Percentiles rank a stretch among this genome's conserved stretches.
phyloP scores from a whole-genome alignment of 2,113 vertebrate genomes.

The Sorex araneus region DNA sequence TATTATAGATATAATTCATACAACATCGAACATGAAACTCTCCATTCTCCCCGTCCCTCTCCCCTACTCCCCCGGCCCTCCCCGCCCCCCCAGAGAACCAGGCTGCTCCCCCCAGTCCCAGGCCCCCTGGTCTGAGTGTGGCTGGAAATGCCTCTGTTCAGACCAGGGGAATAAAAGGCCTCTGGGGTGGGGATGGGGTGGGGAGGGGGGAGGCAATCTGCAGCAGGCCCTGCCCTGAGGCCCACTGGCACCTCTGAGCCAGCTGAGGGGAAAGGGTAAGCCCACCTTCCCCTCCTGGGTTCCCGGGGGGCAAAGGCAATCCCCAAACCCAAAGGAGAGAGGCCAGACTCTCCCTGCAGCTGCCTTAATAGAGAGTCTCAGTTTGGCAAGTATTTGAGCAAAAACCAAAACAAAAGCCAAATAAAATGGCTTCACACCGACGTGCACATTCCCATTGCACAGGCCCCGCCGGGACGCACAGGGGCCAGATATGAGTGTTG shows the following conservation, averaged over 20 bases:
- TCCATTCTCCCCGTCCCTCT: conserved; percentile 31
- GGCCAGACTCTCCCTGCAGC: conserved; percentile 64
- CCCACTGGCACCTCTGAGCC: background rate
- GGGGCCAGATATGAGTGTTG: conserved; percentile 82
- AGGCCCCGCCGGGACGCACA: conserved; percentile 84
- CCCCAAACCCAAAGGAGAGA: conserved; percentile 74
- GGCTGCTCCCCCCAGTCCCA: conserved; percentile 65
- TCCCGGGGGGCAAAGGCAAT: conserved; percentile 65
- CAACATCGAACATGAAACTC: conserved; percentile 75
- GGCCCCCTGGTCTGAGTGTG: background rate
- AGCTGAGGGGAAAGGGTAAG: conserved; percentile 47
- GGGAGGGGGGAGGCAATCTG: background rate
- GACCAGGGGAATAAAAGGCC: conserved; percentile 38
- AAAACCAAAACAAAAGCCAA: conserved; percentile 88
- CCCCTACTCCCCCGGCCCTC: too few species aligned
- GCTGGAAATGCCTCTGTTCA: conserved; percentile 63
- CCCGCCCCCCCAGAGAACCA: conserved; percentile 54
- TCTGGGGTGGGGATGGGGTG: background rate
- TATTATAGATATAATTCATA: conserved; percentile 83
- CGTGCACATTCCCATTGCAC: conserved; percentile 85
- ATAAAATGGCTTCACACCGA: conserved; percentile 86
- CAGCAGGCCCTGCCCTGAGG: background rate
- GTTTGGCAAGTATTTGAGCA: conserved; percentile 89
- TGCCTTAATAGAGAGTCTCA: conserved; percentile 70
- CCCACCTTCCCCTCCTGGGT: conserved; percentile 63